Percentiles rank a stretch among this genome's conserved stretches.
Conservation (phyloP, 2,113 vertebrate genomes). For the Paratilapia polleni region DNA sequence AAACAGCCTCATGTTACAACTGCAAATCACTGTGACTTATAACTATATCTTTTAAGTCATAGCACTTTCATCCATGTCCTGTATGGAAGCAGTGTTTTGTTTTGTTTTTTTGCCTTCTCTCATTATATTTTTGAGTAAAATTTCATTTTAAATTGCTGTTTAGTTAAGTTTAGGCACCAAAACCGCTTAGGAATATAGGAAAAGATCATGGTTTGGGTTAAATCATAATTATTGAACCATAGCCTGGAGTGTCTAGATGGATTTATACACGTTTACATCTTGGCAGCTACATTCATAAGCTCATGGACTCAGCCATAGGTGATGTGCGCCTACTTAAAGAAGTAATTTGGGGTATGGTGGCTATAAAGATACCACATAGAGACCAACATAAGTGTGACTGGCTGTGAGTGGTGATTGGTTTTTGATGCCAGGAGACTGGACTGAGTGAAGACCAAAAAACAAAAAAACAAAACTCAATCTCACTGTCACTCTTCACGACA, state of each 20-base stretch:
- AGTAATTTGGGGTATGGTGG: background rate
- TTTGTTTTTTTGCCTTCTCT: background rate
- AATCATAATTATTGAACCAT: background rate
- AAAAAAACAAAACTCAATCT: too few species aligned
- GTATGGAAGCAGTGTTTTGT: background rate
- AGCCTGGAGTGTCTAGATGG: background rate
- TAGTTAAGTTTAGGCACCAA: background rate
- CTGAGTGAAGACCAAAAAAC: too few species aligned
- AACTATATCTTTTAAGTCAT: background rate
- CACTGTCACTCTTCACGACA: too few species aligned
- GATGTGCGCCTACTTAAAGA: background rate
- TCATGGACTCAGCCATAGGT: background rate
- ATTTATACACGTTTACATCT: background rate
- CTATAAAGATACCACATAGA: background rate
- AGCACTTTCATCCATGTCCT: background rate
- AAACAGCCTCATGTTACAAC: background rate
- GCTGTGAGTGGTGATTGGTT: too few species aligned
- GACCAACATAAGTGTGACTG: too few species aligned
- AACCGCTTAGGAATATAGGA: background rate
- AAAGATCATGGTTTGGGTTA: background rate
- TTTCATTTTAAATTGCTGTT: too few species aligned
- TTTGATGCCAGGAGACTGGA: too few species aligned
- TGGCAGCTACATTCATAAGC: background rate
- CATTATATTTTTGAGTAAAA: background rate
- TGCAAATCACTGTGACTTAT: background rate